Evolutionary conservation across 2,113 vertebrate species (phyloP).

Genomic region (Ammodytes dubius): DNA sequence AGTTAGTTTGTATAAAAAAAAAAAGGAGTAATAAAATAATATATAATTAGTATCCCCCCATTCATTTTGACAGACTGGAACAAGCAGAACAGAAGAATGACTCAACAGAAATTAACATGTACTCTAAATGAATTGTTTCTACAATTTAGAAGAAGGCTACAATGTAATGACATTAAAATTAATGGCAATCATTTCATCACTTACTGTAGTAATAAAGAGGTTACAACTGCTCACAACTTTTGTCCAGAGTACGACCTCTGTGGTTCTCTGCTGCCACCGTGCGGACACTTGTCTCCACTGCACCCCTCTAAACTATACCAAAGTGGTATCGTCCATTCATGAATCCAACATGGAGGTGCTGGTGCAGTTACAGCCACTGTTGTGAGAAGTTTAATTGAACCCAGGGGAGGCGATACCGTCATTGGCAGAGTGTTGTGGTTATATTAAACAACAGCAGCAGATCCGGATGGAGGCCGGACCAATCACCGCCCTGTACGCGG

Average conservation of each 20-base stretch:
- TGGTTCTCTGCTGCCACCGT: constrained; percentile 11
- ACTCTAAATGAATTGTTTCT: neutral
- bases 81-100: neutral
- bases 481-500: constrained; percentile 68
- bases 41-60: too few relatives aligned
- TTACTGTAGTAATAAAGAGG: neutral
- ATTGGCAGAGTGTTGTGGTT: neutral
- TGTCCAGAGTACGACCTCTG: neutral
- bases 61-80: too few relatives aligned
- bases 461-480: constrained; percentile 52
- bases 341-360: constrained; percentile 70
- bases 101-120: too few relatives aligned
- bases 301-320: constrained; percentile 29
- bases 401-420: neutral
- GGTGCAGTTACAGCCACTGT: neutral
- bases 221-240: too few relatives aligned
- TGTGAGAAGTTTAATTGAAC: neutral
- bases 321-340: constrained; percentile 64
- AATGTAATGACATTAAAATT: neutral
- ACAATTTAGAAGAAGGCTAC: neutral
- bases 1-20: too few relatives aligned
- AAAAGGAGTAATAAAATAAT: too few relatives aligned
- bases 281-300: neutral
- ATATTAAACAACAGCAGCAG: neutral
- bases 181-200: too few relatives aligned